Evolutionary conservation across 1,140 invertebrate genomes (phyloP).

Genomic region (Hycleus cichorii): DNA sequence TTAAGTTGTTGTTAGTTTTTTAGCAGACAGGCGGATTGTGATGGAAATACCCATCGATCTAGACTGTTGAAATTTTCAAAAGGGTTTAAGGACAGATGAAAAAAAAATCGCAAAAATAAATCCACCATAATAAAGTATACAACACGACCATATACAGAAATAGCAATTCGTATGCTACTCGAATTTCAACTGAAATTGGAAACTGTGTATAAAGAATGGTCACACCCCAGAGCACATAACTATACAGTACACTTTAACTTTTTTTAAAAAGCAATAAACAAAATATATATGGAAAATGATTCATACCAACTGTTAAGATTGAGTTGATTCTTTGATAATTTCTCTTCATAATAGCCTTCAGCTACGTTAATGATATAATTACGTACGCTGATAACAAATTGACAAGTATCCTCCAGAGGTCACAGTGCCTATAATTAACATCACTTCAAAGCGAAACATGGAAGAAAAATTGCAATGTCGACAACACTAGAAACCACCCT

Average conservation of each 20-base stretch:
- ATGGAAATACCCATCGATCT: not conserved
- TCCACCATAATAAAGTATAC: not conserved
- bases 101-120: not conserved
- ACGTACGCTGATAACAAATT: not conserved
- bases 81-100: not conserved
- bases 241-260: no score
- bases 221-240: no score
- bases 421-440: conserved; percentile 9
- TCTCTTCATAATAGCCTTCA: no score
- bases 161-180: no score
- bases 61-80: not conserved
- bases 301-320: no score
- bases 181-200: no score
- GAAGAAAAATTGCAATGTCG: conserved; percentile 3
- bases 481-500: conserved; percentile 14
- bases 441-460: conserved; percentile 8
- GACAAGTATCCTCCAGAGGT: not conserved
- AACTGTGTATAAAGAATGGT: no score
- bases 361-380: not conserved
- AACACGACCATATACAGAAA: not conserved
- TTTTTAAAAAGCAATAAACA: no score
- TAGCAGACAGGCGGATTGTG: not conserved
- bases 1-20: no score
- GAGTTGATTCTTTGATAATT: no score
- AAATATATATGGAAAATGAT: no score